Base-by-base conservation (phyloP, 2,797 vertebrate species). In the Oreortyx pictus region DNA sequence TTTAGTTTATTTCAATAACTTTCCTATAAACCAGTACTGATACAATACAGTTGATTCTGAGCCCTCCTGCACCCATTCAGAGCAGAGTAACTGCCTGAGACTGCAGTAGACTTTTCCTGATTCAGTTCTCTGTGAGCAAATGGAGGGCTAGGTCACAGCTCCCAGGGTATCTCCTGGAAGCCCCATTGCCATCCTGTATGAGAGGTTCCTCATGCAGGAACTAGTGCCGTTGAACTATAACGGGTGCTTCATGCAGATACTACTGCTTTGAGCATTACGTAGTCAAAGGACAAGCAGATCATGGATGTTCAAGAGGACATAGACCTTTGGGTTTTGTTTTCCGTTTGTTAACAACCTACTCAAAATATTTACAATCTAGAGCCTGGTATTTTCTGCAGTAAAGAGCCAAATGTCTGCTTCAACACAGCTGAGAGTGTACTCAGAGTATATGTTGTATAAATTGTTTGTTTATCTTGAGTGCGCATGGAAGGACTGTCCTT, bases 281-380 rank as follows among this genome's bases (percentile, higher is more conserved):
- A 57, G 76, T 77, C 35, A 60, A 71, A 64, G 46, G 64, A 71
- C 27, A 85, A 76, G 78, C 27, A 41, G 70, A 79, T 37, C 18
- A 14, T 2, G 29, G 41, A 15, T 81, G 84, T 82, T 85, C 71
- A 86, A 82, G 24, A 89, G 50, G 47, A 24, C 43, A 29, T 22
- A 86, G 44, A 87, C 64, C 57, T 90, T 60, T 80, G 19, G 23
- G 1, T n/a, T 47, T 82, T 79, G 39, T 84, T 84, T 88, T 60
- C n/a, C 14, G 68, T 86, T 75, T 91, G 70, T 79, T 90, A 86
- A 91, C 60, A 81, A 57, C 41, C 27, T 0, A 0, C 43, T 83
- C 66, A 85, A 85, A 93, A 93, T 86, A 89, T 78, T 93, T 94
- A 90, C 1, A 1, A 56, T 14, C 9, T 12, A 83, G 54, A 87